These are phyloP conservation scores for Apodemia duryi DNA, from an alignment of 2,888 invertebrate species.

Conservation along the genomic window DNA sequence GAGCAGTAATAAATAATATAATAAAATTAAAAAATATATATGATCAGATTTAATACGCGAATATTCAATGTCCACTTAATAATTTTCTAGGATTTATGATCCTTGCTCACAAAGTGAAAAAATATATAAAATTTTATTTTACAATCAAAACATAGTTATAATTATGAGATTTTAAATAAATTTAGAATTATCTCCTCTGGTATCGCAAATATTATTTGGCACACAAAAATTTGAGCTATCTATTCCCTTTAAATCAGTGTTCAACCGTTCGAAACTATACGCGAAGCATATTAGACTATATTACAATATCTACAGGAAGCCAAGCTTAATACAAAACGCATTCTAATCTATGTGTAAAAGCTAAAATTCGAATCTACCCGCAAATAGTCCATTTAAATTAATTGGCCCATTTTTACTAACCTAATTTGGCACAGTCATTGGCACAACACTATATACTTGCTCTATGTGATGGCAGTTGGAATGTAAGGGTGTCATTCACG, in stretches of 20 bases:
- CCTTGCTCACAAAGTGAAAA: too few species aligned
- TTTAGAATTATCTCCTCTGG: too few species aligned
- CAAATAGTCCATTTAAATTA: constrained; percentile 36
- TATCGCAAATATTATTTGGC: neutral
- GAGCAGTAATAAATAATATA: too few species aligned
- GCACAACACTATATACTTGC: constrained; percentile 65
- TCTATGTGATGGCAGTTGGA: constrained; percentile 65
- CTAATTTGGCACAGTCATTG: constrained; percentile 51
- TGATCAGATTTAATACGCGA: too few species aligned
- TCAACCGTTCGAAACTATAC: constrained; percentile 2
- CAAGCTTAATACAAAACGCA: constrained; percentile 59
- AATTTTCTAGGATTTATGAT: too few species aligned
- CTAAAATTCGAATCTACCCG: constrained; percentile 52
- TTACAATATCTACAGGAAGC: constrained; percentile 54
- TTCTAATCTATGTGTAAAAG: constrained; percentile 60
- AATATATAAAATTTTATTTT: too few species aligned
- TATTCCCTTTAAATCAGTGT: constrained; percentile 10
- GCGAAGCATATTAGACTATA: constrained; percentile 17
- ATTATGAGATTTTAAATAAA: too few species aligned
- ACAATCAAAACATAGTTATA: too few species aligned
- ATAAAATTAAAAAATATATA: too few species aligned
- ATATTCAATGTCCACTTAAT: too few species aligned
- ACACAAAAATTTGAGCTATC: neutral
- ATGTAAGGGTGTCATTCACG: constrained; percentile 68
- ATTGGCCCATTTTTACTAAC: constrained; percentile 35